These are phyloP conservation scores for Archilochus colubris DNA, from an alignment of 2,113 vertebrate genomes.

Conservation along the genomic window DNA sequence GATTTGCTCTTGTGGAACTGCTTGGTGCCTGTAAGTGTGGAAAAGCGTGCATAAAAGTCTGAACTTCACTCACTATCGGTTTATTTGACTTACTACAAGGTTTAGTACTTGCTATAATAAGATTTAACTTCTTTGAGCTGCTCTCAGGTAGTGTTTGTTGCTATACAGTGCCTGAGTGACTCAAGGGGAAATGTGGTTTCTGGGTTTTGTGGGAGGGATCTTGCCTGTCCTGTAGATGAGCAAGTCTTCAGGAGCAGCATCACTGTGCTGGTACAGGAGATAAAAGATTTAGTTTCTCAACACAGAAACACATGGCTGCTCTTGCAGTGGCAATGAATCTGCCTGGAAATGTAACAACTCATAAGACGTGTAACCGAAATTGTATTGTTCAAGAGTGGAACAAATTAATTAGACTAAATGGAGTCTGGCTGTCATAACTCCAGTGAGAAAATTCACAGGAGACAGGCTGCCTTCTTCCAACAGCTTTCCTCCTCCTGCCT, in stretches of 20 bases:
- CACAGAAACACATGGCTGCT: neutral
- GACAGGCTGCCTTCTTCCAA: neutral
- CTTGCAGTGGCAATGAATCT: slow-evolving; percentile 1
- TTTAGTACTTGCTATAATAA: neutral
- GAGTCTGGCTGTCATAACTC: slow-evolving; percentile 1
- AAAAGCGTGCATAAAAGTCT: neutral
- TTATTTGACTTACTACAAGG: neutral
- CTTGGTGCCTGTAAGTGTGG: neutral
- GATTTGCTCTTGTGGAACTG: neutral
- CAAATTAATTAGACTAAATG: slow-evolving; percentile 50
- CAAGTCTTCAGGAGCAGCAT: neutral
- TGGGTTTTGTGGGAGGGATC: neutral
- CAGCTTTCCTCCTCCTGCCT: neutral
- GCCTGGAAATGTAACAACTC: slow-evolving; percentile 9
- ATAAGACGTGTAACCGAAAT: neutral
- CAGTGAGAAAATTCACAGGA: slow-evolving; percentile 1
- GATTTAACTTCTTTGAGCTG: neutral
- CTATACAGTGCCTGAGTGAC: neutral
- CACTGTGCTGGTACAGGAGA: neutral
- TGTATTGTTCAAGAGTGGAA: slow-evolving; percentile 45
- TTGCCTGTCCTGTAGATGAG: neutral
- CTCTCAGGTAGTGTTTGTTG: neutral
- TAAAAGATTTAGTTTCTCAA: neutral
- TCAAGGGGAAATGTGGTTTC: neutral
- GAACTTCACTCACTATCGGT: neutral